These are phyloP conservation scores for Cyclargus thomasi DNA, from an alignment of 1,140 invertebrate species.

Conservation along the genomic window DNA sequence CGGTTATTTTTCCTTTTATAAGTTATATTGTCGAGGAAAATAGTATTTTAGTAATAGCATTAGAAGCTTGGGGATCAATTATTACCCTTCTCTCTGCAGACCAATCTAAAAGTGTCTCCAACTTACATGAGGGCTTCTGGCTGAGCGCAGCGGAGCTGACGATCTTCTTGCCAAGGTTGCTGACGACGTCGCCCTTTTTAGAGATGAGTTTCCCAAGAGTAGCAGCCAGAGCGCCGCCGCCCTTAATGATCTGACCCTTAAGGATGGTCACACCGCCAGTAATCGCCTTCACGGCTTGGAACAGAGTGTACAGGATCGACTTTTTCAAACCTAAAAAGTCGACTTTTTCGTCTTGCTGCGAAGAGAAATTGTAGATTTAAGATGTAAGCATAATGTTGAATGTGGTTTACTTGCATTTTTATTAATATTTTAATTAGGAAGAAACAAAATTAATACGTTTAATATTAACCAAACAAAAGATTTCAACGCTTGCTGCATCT, in stretches of 20 bases:
- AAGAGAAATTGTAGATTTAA: background rate
- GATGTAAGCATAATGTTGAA: no score
- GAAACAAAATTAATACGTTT: no score
- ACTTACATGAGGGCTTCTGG: conserved; percentile 64
- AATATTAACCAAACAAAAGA: background rate
- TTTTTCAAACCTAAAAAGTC: conserved; percentile 87
- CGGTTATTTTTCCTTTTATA: no score
- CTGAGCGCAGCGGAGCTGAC: conserved; percentile 82
- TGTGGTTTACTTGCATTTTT: no score
- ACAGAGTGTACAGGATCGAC: conserved; percentile 84
- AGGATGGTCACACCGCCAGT: conserved; percentile 88
- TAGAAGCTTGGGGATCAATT: no score
- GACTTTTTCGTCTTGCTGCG: conserved; percentile 74
- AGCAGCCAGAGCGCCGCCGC: conserved; percentile 83
- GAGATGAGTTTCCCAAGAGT: conserved; percentile 84
- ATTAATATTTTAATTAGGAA: no score
- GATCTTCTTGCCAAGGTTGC: conserved; percentile 84
- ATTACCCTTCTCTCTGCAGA: no score
- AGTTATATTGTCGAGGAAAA: no score
- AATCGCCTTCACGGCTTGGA: conserved; percentile 90
- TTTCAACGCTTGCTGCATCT: background rate
- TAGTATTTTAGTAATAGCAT: no score
- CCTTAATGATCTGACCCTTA: conserved; percentile 89
- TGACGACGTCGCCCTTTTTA: conserved; percentile 83
- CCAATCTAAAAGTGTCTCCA: background rate